Conservation (phyloP, 2,888 invertebrate species). For the Leptinotarsa haldemani region DNA sequence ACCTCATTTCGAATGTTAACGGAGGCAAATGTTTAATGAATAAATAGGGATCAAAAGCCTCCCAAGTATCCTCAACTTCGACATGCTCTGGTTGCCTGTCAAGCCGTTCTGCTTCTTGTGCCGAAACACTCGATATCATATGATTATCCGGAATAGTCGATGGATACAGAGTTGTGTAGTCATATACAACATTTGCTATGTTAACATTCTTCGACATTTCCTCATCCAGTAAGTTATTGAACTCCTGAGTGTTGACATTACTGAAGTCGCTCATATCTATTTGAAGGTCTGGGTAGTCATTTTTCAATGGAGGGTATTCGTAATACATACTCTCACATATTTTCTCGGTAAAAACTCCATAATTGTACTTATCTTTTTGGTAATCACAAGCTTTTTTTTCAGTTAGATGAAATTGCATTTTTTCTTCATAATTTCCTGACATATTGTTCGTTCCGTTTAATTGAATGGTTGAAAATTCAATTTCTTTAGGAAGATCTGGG, state of each 20-base stretch:
- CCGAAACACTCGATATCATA: conserved; percentile 59
- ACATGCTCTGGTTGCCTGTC: conserved; percentile 63
- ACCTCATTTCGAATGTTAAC: conserved; percentile 79
- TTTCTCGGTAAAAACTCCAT: conserved; percentile 57
- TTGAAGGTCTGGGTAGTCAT: conserved; percentile 63
- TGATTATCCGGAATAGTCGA: conserved; percentile 52
- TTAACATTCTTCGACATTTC: conserved; percentile 65
- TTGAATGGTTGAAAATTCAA: conserved; percentile 62
- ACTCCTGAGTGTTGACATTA: conserved; percentile 66
- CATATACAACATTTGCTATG: conserved; percentile 58
- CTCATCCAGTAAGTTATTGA: conserved; percentile 68
- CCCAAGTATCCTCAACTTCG: conserved; percentile 73
- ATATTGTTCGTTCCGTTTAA: conserved; percentile 47
- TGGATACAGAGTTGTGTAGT: conserved; percentile 58
- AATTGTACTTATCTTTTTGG: conserved; percentile 57
- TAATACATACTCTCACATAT: conserved; percentile 64
- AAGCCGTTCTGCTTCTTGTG: conserved; percentile 58
- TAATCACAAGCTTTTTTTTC: conserved; percentile 57
- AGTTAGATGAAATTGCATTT: conserved; percentile 58
- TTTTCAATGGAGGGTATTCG: conserved; percentile 61
- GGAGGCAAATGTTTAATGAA: conserved; percentile 94
- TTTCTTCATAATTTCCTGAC: conserved; percentile 47
- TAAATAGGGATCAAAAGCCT: conserved; percentile 88
- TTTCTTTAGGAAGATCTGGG: conserved; percentile 53
- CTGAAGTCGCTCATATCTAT: conserved; percentile 62